These are phyloP conservation scores for Perizoma flavofasciatum DNA, from an alignment of 2,888 invertebrate genomes.

Conservation along the genomic window DNA sequence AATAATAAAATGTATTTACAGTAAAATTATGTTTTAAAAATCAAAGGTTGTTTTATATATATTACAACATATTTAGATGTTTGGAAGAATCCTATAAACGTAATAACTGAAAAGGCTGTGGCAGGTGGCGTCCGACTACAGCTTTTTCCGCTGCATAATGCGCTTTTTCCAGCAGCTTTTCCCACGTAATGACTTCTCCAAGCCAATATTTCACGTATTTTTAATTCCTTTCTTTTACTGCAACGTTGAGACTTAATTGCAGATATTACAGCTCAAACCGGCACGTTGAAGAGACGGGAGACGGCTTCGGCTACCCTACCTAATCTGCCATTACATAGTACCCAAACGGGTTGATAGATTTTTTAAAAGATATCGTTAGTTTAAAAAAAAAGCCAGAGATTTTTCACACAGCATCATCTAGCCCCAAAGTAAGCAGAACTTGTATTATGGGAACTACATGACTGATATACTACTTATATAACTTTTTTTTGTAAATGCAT, in stretches of 20 bases:
- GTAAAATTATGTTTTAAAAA: background rate
- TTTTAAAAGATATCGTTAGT: too few species aligned
- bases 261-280: slow-evolving; percentile 16
- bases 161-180: slow-evolving; percentile 52
- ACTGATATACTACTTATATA: too few species aligned
- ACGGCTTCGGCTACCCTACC: too few species aligned
- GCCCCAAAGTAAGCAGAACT: too few species aligned
- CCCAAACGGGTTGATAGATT: too few species aligned
- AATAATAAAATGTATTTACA: too few species aligned
- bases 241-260: slow-evolving; percentile 29
- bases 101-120: slow-evolving; percentile 69
- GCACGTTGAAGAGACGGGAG: slow-evolving; percentile 4
- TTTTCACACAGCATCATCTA: too few species aligned
- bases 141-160: slow-evolving; percentile 65
- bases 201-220: slow-evolving; percentile 42
- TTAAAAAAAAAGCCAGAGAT: too few species aligned
- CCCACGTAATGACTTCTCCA: slow-evolving; percentile 25
- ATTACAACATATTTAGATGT: background rate
- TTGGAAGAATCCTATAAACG: slow-evolving; percentile 40
- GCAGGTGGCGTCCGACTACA: slow-evolving; percentile 67
- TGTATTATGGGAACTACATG: too few species aligned
- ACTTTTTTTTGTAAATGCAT: too few species aligned
- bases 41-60: background rate
- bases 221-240: slow-evolving; percentile 37
- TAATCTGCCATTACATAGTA: too few species aligned